phyloP scores from a whole-genome alignment of 2,113 vertebrate species.

The Stigmatopora argus region DNA sequence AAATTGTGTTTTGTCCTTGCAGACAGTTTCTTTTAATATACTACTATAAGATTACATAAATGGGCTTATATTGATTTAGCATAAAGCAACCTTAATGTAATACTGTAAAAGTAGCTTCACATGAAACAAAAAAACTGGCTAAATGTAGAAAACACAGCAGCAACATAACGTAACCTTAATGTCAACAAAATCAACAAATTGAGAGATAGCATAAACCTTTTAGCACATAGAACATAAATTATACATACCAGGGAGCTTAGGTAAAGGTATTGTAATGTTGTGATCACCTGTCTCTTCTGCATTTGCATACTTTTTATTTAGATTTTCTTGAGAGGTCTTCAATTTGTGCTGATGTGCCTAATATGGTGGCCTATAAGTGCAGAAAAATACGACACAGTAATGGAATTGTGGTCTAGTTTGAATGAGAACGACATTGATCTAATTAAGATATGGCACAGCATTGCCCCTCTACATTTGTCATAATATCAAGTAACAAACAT shows the following conservation, averaged over 20 bases:
- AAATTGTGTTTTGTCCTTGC: no score
- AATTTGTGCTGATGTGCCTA: not conserved
- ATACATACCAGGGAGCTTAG: not conserved
- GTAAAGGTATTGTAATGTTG: not conserved
- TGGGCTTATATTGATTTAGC: no score
- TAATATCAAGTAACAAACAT: constrained; percentile 58
- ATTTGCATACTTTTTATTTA: not conserved
- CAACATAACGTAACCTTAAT: not conserved
- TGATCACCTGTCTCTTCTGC: not conserved
- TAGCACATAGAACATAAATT: no score
- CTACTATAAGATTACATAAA: no score
- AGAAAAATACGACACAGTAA: not conserved
- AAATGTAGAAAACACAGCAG: not conserved
- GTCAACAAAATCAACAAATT: not conserved
- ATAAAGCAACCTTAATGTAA: not conserved
- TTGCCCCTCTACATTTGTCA: constrained; percentile 59
- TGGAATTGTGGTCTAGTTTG: not conserved
- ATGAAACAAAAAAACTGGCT: not conserved
- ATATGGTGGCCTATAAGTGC: not conserved
- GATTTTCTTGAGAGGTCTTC: not conserved
- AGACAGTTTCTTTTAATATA: no score
- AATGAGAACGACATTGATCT: constrained; percentile 43
- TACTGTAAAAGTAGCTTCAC: not conserved
- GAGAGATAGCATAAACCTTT: no score
- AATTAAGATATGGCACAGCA: constrained; percentile 41